Conservation (phyloP, 2,797 vertebrate species). For the Kryptopterus vitreolus region DNA sequence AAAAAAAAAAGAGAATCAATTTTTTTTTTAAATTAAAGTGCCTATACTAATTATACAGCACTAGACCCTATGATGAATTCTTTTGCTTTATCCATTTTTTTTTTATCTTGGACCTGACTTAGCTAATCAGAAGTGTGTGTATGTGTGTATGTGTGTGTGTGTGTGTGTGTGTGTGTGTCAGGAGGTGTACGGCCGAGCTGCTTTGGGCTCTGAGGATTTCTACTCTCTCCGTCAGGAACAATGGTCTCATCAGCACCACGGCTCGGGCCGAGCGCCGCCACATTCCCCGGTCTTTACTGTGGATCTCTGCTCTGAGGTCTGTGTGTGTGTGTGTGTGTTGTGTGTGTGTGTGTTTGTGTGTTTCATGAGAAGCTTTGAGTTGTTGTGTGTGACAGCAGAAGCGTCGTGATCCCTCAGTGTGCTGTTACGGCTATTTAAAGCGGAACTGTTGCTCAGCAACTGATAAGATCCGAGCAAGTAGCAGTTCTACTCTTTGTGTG, state of each 20-base stretch:
- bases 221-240: conserved; percentile 89
- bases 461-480: conserved; percentile 50
- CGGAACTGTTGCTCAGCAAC: conserved; percentile 78
- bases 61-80: too few species aligned
- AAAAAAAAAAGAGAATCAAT: too few species aligned
- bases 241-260: conserved; percentile 81
- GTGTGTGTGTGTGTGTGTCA: conserved; percentile 47
- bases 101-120: neutral
- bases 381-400: conserved; percentile 34
- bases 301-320: conserved; percentile 88
- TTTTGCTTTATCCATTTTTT: too few species aligned
- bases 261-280: conserved; percentile 82
- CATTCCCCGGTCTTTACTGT: conserved; percentile 91
- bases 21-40: too few species aligned
- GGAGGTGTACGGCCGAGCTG: conserved; percentile 71
- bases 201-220: conserved; percentile 85
- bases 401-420: conserved; percentile 43
- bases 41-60: too few species aligned
- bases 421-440: conserved; percentile 67
- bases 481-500: neutral
- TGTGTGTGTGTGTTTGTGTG: conserved; percentile 24
- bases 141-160: conserved; percentile 3
- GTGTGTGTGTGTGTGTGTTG: conserved; percentile 45
- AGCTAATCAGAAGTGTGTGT: too few species aligned
- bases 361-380: conserved; percentile 20